A percentile compares a stretch with the other conserved stretches of the same genome.
Conservation (phyloP, 53 echinoderm and acorn worm species). For the Luidia sarsii region DNA sequence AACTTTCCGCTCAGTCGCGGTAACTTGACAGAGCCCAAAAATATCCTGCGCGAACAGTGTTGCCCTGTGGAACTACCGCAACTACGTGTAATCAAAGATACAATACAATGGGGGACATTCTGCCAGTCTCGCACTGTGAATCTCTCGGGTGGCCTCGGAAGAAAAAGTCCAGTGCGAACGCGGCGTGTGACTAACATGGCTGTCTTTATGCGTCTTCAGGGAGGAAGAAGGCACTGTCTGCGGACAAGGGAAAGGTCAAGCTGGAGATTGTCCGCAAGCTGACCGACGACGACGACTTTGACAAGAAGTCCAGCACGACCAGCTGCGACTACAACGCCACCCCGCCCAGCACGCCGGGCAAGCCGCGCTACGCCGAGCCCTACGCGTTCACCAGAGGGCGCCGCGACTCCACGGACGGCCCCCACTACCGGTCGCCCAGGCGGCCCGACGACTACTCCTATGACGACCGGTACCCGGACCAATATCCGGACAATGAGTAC, state of each 20-base stretch:
- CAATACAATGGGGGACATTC: too few species aligned
- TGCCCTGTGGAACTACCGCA: too few species aligned
- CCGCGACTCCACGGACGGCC: conserved; percentile 76
- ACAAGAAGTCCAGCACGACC: conserved; percentile 23
- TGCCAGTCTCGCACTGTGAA: too few species aligned
- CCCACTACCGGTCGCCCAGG: conserved; percentile 57
- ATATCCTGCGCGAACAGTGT: too few species aligned
- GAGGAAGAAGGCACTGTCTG: conserved; percentile 14
- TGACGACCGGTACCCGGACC: conserved; percentile 37
- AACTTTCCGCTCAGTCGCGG: too few species aligned
- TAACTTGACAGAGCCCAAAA: too few species aligned
- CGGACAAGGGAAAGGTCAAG: conserved; percentile 41
- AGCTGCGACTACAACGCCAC: conserved; percentile 39
- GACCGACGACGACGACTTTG: conserved; percentile 40
- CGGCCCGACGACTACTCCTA: conserved; percentile 29
- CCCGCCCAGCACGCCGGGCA: conserved; percentile 54
- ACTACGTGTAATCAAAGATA: too few species aligned
- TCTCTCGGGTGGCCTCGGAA: too few species aligned
- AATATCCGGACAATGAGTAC: conserved; percentile 72
- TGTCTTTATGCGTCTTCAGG: too few species aligned
- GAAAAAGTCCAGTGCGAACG: too few species aligned
- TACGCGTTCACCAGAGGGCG: conserved; percentile 64
- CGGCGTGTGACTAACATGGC: too few species aligned
- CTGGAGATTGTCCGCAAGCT: conserved; percentile 66
- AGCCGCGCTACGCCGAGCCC: conserved; percentile 85